Evolutionary conservation across 1,140 invertebrate genomes (phyloP).

Genomic region (Bombus huntii): DNA sequence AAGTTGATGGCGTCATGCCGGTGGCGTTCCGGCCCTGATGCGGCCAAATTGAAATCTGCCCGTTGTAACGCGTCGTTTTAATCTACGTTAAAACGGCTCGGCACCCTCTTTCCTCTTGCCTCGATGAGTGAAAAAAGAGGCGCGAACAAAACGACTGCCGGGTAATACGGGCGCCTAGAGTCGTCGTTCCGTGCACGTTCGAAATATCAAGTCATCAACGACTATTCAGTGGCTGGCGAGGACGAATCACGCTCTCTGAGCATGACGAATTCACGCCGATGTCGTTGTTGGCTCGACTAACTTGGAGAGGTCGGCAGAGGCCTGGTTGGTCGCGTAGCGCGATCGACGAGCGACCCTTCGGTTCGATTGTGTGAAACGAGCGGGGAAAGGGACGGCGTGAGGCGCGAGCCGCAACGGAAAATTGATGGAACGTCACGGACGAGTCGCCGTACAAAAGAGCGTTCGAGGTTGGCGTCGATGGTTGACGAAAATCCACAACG

Average conservation of each 20-base stretch:
- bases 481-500: conserved; percentile 63
- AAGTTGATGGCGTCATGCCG: neutral
- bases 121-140: neutral
- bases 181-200: conserved; percentile 28
- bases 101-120: neutral
- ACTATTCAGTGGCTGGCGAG: conserved; percentile 72
- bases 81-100: conserved; percentile 21
- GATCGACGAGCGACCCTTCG: conserved; percentile 46
- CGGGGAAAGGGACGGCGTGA: conserved; percentile 25
- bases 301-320: conserved; percentile 40
- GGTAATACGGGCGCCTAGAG: conserved; percentile 48
- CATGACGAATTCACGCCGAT: conserved; percentile 76
- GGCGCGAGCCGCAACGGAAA: conserved; percentile 65
- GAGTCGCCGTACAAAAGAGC: conserved; percentile 29
- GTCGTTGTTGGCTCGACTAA: conserved; percentile 54
- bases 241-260: conserved; percentile 61
- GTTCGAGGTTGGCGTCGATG: conserved; percentile 1
- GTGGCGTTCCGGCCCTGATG: conserved; percentile 3
- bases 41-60: conserved; percentile 38
- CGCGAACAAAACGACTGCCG: conserved; percentile 14
- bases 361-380: conserved; percentile 50
- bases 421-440: conserved; percentile 63
- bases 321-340: conserved; percentile 18
- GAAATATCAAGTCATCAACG: conserved; percentile 80
- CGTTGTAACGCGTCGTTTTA: conserved; percentile 5